Base-by-base conservation (phyloP, 2,888 invertebrate species). In the Platypus cylindrus region DNA sequence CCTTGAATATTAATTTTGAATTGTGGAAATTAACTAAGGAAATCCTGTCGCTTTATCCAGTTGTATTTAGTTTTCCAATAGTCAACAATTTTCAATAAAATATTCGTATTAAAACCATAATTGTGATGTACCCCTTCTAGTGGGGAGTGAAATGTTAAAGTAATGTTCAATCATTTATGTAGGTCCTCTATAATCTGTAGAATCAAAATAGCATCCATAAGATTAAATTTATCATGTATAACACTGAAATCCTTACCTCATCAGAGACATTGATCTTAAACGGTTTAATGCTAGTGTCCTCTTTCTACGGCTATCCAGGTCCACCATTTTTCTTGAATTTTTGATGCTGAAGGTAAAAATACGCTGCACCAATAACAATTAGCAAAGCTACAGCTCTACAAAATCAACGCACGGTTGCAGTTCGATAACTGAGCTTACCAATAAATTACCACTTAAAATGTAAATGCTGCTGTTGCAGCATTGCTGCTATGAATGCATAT, bases 71-170 rank as follows among this genome's bases (percentile, higher is more conserved):
- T 67, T 12, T 56, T 67, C 93, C 93, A 94, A 55, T 80, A 79
- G 25, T 77, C 68, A 1, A 83, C 55, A 9, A 89, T 65, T 42
- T 69, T 67, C 7, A 68, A 63, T 3, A 89, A 58, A 43, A 74
- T 74, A 23, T 73, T 65, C 0, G 76, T 62, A 50, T 84, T 80
- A 54, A 89, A 76, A 3, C 93, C 93, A 50, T 87, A 87, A 37
- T 75, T 70, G 59, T 85, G 89, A 5, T 70, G 73, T 1, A 67
- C 59, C 32, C 69, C 71, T 55, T 80, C 76, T 25, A 82, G 51
- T 0, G 82, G 77, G 5, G 53, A 52, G 3, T 48, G 45, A 4
- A 55, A 44, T 3, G 45, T 28, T 26, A 31, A 16, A 2, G 35
- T 30, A 18, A 27, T 3, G 2, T 29, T 24, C 3, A 41, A 36